Evolutionary conservation across 2,797 vertebrate genomes (phyloP).

Genomic region (Sternotherus odoratus): DNA sequence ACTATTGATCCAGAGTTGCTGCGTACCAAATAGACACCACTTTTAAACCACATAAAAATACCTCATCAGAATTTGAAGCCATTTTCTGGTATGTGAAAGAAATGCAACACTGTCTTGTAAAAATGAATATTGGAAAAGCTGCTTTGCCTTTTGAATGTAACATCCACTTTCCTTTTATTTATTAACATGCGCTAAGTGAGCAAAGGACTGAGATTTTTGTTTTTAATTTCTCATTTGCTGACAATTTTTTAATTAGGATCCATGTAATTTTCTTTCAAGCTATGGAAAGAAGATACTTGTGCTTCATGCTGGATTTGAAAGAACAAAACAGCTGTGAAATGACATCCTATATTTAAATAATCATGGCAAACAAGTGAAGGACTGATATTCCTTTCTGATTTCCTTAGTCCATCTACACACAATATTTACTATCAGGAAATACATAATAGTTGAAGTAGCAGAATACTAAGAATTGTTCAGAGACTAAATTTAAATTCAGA

Average conservation of each 20-base stretch:
- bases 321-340: neutral
- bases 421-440: neutral
- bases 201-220: conserved; percentile 18
- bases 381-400: neutral
- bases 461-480: conserved; percentile 20
- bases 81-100: conserved; percentile 76
- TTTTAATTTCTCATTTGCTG: conserved; percentile 37
- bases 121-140: conserved; percentile 66
- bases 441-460: neutral
- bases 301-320: neutral
- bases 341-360: neutral
- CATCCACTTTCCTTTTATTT: conserved; percentile 49
- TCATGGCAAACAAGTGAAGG: neutral
- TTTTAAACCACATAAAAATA: conserved; percentile 79
- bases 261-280: conserved; percentile 36
- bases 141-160: conserved; percentile 54
- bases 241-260: conserved; percentile 7
- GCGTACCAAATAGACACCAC: conserved; percentile 74
- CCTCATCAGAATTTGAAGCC: conserved; percentile 75
- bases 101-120: conserved; percentile 66
- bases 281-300: conserved; percentile 5
- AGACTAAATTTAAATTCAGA: conserved; percentile 50
- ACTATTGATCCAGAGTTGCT: conserved; percentile 76
- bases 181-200: conserved; percentile 41
- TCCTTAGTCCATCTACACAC: neutral